phyloP scores from a whole-genome alignment of 1,140 invertebrate species.

The Hycleus cichorii region DNA sequence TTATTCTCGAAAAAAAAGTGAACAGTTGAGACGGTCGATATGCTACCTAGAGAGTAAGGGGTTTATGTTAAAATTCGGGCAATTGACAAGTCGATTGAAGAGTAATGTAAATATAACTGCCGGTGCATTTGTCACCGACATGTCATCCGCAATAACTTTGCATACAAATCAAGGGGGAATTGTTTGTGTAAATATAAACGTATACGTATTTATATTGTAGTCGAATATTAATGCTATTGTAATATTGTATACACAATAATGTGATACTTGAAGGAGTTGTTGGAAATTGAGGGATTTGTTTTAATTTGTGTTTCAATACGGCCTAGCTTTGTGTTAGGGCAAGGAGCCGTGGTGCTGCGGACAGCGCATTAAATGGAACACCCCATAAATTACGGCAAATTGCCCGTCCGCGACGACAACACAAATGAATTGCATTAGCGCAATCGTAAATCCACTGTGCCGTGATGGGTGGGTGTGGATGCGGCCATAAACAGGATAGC shows the following conservation, averaged over 20 bases:
- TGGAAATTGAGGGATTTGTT: background rate
- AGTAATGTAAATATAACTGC: constrained; percentile 15
- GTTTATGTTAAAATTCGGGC: background rate
- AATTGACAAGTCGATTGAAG: constrained; percentile 7
- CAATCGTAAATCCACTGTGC: constrained; percentile 20
- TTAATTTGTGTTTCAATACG: constrained; percentile 11
- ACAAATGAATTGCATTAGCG: constrained; percentile 22
- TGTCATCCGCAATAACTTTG: constrained; percentile 17
- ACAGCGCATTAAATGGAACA: constrained; percentile 10
- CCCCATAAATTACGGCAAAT: constrained; percentile 21
- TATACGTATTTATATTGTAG: too few species aligned
- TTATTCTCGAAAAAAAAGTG: too few species aligned
- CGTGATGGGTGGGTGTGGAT: constrained; percentile 10
- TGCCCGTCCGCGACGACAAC: constrained; percentile 17
- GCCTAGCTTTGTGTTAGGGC: constrained; percentile 4
- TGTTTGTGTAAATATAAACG: constrained; percentile 3
- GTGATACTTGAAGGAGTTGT: too few species aligned
- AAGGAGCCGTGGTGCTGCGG: background rate
- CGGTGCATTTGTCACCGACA: constrained; percentile 15
- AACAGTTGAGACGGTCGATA: too few species aligned
- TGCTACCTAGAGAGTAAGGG: too few species aligned
- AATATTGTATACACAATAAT: too few species aligned
- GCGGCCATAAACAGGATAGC: background rate
- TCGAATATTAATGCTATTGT: too few species aligned
- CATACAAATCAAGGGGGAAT: constrained; percentile 3